Evolutionary conservation across 2,888 invertebrate species (phyloP).

Genomic region (Thera britannica): DNA sequence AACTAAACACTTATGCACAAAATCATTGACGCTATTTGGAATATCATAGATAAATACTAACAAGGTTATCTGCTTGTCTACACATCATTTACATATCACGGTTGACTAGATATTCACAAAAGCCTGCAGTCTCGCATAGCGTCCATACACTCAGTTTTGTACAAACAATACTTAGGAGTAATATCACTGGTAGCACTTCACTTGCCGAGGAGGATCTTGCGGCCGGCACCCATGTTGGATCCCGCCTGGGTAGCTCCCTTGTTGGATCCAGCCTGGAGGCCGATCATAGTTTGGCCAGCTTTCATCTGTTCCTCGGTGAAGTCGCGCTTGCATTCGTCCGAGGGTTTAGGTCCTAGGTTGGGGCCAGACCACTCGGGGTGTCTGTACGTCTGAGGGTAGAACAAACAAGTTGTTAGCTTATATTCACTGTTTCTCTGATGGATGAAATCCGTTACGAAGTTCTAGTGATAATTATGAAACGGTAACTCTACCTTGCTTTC

Average conservation of each 20-base stretch:
- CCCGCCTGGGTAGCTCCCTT: conserved; percentile 98
- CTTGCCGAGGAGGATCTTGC: conserved; percentile 96
- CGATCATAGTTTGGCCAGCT: conserved; percentile 95
- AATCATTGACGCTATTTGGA: conserved; percentile 75
- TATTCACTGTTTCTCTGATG: not conserved
- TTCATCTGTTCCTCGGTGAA: conserved; percentile 96
- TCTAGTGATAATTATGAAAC: not conserved
- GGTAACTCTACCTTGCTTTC: not conserved
- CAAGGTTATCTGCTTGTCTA: conserved; percentile 29
- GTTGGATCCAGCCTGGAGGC: conserved; percentile 98
- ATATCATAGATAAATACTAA: conserved; percentile 51
- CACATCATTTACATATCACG: conserved; percentile 48
- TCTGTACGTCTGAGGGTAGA: conserved; percentile 89
- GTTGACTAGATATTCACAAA: conserved; percentile 66
- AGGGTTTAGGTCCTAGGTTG: conserved; percentile 96
- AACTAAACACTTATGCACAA: conserved; percentile 75
- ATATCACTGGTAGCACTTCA: conserved; percentile 83
- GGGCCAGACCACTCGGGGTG: conserved; percentile 95
- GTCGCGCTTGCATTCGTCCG: conserved; percentile 97
- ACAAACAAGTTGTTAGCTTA: conserved; percentile 16
- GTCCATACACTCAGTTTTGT: conserved; percentile 75
- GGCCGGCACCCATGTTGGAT: conserved; percentile 94
- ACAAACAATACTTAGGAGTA: conserved; percentile 76
- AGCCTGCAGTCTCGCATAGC: conserved; percentile 70
- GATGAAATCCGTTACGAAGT: not conserved